A percentile compares a stretch with the other conserved stretches of the same genome.
Evolutionary conservation across 2,797 vertebrate genomes (phyloP).

Genomic region (Pristis pectinata): DNA sequence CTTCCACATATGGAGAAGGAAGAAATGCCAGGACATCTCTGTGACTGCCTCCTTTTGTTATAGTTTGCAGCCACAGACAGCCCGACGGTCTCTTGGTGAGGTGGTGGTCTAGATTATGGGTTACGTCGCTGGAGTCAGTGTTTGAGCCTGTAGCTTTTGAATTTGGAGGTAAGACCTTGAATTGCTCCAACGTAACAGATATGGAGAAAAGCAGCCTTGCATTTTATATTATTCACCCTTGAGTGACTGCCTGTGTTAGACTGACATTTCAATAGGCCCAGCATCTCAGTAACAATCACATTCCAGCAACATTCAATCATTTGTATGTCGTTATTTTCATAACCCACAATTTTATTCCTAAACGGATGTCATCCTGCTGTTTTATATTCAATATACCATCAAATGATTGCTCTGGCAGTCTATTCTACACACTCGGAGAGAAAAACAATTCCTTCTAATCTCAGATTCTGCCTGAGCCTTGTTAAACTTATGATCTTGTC

Average conservation of each 20-base stretch:
- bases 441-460: slow-evolving; percentile 30
- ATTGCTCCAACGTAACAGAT: not conserved
- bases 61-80: not conserved
- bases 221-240: not conserved
- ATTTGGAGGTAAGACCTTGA: not conserved
- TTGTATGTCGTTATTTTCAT: slow-evolving; percentile 27
- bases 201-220: not conserved
- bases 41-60: no score
- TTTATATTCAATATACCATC: slow-evolving; percentile 23
- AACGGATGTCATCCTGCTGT: slow-evolving; percentile 10
- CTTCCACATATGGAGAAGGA: no score
- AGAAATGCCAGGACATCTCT: no score
- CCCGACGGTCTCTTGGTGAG: not conserved
- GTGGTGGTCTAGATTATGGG: not conserved
- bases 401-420: slow-evolving; percentile 9
- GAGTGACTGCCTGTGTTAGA: not conserved
- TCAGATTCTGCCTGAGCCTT: slow-evolving; percentile 8
- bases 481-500: slow-evolving; percentile 16
- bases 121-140: no score
- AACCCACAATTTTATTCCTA: slow-evolving; percentile 30
- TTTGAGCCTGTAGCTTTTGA: not conserved
- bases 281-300: slow-evolving; percentile 6
- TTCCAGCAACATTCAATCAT: slow-evolving; percentile 31
- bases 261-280: slow-evolving; percentile 18
- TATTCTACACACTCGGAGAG: not conserved